Evolutionary conservation across 2,113 vertebrate genomes (phyloP).

Genomic region (Engraulis encrasicolus): DNA sequence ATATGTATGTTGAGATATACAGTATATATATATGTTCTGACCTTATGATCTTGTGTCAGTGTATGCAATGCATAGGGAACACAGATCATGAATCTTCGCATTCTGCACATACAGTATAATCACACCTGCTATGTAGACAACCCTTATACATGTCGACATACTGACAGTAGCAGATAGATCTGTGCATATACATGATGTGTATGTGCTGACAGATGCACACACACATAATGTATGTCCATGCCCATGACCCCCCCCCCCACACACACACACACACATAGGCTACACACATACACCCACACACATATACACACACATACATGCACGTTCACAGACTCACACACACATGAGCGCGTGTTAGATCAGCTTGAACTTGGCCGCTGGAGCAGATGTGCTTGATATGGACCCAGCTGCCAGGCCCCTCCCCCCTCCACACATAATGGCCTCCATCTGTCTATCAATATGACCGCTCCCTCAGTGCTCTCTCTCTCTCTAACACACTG

Average conservation of each 20-base stretch:
- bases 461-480: neutral
- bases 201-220: neutral
- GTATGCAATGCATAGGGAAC: neutral
- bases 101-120: too few relatives aligned
- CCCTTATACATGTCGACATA: too few relatives aligned
- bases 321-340: slow-evolving; percentile 11
- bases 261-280: neutral
- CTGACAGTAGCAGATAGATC: too few relatives aligned
- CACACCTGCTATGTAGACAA: too few relatives aligned
- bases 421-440: slow-evolving; percentile 47
- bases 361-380: slow-evolving; percentile 35
- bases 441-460: slow-evolving; percentile 47
- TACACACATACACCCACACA: neutral
- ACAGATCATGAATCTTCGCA: neutral
- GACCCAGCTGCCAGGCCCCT: slow-evolving; percentile 48
- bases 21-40: neutral
- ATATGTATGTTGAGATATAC: neutral
- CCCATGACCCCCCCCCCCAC: too few relatives aligned
- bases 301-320: slow-evolving; percentile 1
- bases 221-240: too few relatives aligned
- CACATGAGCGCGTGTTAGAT: slow-evolving; percentile 24
- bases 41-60: neutral
- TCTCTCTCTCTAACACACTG: neutral
- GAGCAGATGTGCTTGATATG: slow-evolving; percentile 51
- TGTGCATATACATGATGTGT: neutral